Conservation (phyloP, 1,140 invertebrate genomes). For the Platorchestia sp. region DNA sequence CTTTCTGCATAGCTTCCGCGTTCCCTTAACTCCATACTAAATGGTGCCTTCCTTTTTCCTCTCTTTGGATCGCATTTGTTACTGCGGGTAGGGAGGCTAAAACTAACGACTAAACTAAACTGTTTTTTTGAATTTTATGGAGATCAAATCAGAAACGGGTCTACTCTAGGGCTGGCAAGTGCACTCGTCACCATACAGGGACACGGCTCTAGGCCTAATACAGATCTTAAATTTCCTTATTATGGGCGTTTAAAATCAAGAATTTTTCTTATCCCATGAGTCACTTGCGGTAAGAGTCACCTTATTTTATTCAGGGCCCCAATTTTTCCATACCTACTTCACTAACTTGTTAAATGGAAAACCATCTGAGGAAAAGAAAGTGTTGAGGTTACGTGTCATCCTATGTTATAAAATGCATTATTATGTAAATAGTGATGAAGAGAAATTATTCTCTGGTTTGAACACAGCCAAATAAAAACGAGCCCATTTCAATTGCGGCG, state of each 20-base stretch:
- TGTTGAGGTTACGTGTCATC: no score
- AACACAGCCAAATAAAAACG: background rate
- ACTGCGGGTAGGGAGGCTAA: no score
- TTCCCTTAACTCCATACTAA: no score
- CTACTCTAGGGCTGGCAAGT: background rate
- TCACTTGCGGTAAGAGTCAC: background rate
- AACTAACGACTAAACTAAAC: no score
- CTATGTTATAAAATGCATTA: no score
- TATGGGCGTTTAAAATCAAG: background rate
- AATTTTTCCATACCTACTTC: background rate
- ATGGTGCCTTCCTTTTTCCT: no score
- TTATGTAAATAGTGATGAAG: no score
- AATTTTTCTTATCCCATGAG: background rate
- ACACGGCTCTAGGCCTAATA: background rate
- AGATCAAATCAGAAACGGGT: background rate
- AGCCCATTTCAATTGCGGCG: background rate
- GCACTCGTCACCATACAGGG: background rate
- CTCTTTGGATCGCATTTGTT: no score
- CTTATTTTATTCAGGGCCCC: background rate
- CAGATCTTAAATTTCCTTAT: background rate
- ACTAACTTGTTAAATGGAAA: background rate
- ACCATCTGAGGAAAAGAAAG: no score
- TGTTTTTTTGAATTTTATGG: background rate
- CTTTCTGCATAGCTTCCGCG: no score
- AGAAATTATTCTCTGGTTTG: background rate